Evolutionary conservation across 2,113 vertebrate species (phyloP), one percentile per base, ranked within the genome.

Genomic region (Gallinago media): DNA sequence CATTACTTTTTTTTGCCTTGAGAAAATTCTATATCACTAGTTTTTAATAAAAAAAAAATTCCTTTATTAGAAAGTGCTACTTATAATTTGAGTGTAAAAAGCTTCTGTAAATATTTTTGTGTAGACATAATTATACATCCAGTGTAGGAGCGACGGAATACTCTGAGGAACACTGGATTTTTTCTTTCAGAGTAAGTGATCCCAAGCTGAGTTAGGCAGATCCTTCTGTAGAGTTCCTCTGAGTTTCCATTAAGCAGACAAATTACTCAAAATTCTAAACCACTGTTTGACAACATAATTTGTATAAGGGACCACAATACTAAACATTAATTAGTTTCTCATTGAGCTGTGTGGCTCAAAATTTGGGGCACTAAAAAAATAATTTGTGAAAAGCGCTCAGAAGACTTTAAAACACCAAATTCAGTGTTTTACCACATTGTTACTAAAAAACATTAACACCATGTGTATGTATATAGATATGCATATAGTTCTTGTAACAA

Each of bases 381-480:
- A 12, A 42, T 15, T 44, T 44, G 22, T 52, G 11, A 55, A 6
- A 54, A 54, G 25, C 5, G 21, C 38, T 72, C 73, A 56, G 42
- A 80, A 40, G 9, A 29, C 21, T 81, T 90, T 25, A 59, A 65
- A 90, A 54, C 9, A 38, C 5, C 12, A 34, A 11, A 34, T 20
- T 32, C 18, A 36, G 31, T 34, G 12, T 11, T 61, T 76, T 55
- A 49, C 63, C 44, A 72, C 7, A 22, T 31, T 12, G 12, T 29
- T 36, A 19, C 34, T 67, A 82, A 49, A 88, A 59, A 2, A 2
- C n/a, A 32, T 42, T 54, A 44, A 38, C 7, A 7, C 10, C 38
- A 2, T 22, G 7, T n/a, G 16, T 23, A 8, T 21, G 18, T 34
- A 8, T 38, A 15, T 25, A n/a, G 34, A 49, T 3, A 12, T 0